These are phyloP conservation scores for Rotaria macrura DNA, from an alignment of 2,888 invertebrate species.

Conservation along the genomic window DNA sequence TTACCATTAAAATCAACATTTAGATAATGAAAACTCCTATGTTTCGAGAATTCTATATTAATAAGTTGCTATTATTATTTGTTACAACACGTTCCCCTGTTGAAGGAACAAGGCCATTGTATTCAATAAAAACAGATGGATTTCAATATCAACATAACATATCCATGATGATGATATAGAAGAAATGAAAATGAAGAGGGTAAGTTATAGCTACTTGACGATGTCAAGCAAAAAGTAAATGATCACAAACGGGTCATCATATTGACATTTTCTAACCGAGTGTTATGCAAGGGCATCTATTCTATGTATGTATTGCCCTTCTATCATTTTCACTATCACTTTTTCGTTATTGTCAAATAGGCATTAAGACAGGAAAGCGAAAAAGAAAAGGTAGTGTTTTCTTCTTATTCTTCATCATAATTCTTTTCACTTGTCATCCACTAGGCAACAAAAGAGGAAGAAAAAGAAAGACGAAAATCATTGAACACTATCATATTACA, in stretches of 20 bases:
- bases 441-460: neutral
- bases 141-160: neutral
- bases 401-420: neutral
- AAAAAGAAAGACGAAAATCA: neutral
- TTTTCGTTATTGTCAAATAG: neutral
- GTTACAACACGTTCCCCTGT: too few relatives aligned
- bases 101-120: neutral
- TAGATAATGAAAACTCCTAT: too few relatives aligned
- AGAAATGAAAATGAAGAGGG: neutral
- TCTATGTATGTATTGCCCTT: neutral
- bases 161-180: neutral
- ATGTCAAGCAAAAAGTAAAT: neutral
- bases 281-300: slow-evolving; percentile 11
- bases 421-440: neutral
- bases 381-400: neutral
- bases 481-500: neutral
- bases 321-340: neutral
- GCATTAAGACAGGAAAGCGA: neutral
- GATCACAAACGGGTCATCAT: neutral
- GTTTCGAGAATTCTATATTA: too few relatives aligned
- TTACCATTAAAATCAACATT: too few relatives aligned
- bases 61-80: too few relatives aligned
- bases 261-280: slow-evolving; percentile 5
- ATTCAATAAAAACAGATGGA: neutral
- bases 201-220: neutral